Conservation (phyloP, 2,797 vertebrate genomes). For the Lithobates pipiens region DNA sequence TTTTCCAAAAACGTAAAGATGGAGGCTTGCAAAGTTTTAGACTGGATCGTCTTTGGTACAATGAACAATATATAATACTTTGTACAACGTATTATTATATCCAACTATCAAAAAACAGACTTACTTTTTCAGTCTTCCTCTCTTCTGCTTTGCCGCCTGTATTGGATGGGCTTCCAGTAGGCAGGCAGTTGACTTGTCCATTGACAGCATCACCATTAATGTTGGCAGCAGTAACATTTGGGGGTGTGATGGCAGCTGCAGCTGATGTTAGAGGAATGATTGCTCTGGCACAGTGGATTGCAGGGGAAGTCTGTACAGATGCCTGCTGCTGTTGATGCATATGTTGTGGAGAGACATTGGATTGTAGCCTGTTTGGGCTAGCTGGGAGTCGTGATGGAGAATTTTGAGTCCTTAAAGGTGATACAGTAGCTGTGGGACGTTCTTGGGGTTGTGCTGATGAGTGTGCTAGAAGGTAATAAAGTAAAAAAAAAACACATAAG, state of each 20-base stretch:
- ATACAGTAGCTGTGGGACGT: conserved; percentile 84
- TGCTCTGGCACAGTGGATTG: conserved; percentile 72
- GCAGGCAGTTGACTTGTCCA: conserved; percentile 70
- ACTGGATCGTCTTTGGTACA: too few species aligned
- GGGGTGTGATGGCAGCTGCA: conserved; percentile 89
- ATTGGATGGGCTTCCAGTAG: conserved; percentile 70
- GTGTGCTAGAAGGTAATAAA: conserved; percentile 63
- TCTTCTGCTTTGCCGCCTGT: conserved; percentile 78
- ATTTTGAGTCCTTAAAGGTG: conserved; percentile 86
- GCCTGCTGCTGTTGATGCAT: conserved; percentile 74
- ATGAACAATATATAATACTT: too few species aligned
- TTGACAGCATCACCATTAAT: conserved; percentile 79
- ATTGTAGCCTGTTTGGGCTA: conserved; percentile 83
- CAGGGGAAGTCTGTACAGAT: conserved; percentile 67
- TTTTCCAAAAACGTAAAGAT: too few species aligned
- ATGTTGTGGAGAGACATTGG: conserved; percentile 84
- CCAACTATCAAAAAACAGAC: conserved; percentile 29
- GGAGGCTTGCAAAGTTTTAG: too few species aligned
- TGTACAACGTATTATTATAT: too few species aligned
- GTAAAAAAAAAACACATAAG: neutral
- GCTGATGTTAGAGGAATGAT: conserved; percentile 87
- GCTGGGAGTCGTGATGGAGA: conserved; percentile 86
- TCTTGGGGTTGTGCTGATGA: conserved; percentile 82
- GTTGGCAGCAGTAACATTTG: conserved; percentile 85
- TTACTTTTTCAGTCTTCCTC: conserved; percentile 92